Base-by-base conservation (phyloP, 2,113 vertebrate genomes). In the Tachuris rubrigastra region DNA sequence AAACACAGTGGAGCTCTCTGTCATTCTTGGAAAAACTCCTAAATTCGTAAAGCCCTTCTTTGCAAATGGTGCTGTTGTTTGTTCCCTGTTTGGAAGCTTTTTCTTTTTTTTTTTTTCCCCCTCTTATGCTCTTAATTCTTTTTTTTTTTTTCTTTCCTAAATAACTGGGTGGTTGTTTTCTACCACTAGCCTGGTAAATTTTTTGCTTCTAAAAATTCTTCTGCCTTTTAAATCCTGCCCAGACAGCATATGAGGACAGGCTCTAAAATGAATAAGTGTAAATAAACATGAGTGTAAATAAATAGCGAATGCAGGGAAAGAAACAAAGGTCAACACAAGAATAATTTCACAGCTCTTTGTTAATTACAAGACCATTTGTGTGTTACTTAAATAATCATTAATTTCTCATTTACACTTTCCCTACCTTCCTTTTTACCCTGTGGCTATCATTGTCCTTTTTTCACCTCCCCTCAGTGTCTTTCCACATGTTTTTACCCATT, bases 321-420 rank as follows among this genome's bases (percentile, higher is more conserved):
- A 98, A 98, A 97, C 98, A 98, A 97, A 98, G 98, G 98, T 98
- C 98, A 98, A 90, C 97, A 89, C 97, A 98, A 98, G 98, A 98
- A 98, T 98, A 98, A 98, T 98, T 98, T 98, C 98, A 94, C 97
- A 97, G 98, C 97, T 98, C 98, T 98, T 98, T 98, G 98, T 98
- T 98, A 98, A 98, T 98, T 98, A 98, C 98, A 98, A 98, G 97
- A 98, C 98, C 98, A 98, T 98, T 98, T 98, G 98, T 97, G 98
- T 98, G 98, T 98, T 98, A 98, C 98, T 98, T 98, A 98, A 98
- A 98, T 98, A 98, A 98, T 98, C 98, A 98, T 98, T 98, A 98
- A 98, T 98, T 98, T 98, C 98, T 98, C 98, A 98, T 98, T 98
- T 98, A 98, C 98, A 98, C 98, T 98, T 98, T 96, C 93, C 96